Percentiles rank a stretch among this genome's conserved stretches.
phyloP scores from a whole-genome alignment of 2,888 invertebrate species.

The Sarcophaga carnaria region DNA sequence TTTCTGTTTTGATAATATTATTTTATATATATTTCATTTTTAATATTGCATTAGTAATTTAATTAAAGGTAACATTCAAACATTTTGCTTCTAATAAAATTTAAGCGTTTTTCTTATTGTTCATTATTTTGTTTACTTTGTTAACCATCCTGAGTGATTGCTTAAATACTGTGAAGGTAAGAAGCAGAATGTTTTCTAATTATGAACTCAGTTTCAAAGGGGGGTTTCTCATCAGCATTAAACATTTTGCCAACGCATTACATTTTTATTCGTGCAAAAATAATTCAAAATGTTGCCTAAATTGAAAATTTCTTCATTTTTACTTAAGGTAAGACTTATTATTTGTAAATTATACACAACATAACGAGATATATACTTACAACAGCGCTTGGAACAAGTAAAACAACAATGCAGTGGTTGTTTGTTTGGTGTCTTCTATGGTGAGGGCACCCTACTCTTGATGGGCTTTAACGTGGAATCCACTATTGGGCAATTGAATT shows the following conservation, averaged over 20 bases:
- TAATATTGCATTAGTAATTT: too few relatives aligned
- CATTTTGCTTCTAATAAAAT: not conserved
- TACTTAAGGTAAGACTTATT: slow-evolving; percentile 85
- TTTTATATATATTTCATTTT: not conserved
- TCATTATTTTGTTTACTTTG: not conserved
- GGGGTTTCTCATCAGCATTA: not conserved
- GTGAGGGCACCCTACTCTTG: slow-evolving; percentile 87
- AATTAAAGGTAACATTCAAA: too few relatives aligned
- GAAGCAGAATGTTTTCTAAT: not conserved
- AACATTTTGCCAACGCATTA: slow-evolving; percentile 66
- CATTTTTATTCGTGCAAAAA: slow-evolving; percentile 25
- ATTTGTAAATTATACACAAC: not conserved
- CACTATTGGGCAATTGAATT: slow-evolving; percentile 83
- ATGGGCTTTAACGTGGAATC: slow-evolving; percentile 87
- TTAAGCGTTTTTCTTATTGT: not conserved
- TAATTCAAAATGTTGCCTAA: slow-evolving; percentile 86
- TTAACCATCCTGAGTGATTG: not conserved
- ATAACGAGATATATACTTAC: not conserved
- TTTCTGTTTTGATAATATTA: too few relatives aligned
- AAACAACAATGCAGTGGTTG: slow-evolving; percentile 86
- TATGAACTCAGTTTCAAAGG: slow-evolving; percentile 8
- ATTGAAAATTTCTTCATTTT: slow-evolving; percentile 87
- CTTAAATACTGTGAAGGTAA: not conserved
- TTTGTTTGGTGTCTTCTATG: slow-evolving; percentile 89
- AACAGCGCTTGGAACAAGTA: slow-evolving; percentile 86